phyloP scores from a whole-genome alignment of 2,888 invertebrate genomes.

The Polydrusus tereticollis region DNA sequence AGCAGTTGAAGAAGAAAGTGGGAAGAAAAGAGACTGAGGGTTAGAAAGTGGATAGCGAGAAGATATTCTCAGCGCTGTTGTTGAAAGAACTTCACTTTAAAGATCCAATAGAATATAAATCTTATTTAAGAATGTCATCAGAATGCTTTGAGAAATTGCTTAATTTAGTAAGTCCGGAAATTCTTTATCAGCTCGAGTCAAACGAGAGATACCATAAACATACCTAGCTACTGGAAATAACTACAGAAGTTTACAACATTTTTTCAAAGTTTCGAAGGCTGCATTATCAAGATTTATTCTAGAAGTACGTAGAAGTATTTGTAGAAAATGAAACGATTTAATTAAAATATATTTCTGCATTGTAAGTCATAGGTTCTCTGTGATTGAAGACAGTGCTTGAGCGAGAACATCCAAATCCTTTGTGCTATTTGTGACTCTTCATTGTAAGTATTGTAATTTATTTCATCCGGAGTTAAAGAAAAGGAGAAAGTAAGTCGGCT shows the following conservation, averaged over 20 bases:
- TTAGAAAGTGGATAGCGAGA: neutral
- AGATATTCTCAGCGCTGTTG: neutral
- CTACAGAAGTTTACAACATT: conserved; percentile 1
- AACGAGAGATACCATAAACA: neutral
- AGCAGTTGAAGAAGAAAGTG: no score
- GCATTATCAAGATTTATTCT: conserved; percentile 1
- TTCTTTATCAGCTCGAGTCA: neutral
- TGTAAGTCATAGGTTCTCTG: no score
- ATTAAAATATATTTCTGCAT: no score
- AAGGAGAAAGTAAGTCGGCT: no score
- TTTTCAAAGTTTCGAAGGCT: neutral
- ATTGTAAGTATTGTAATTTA: no score
- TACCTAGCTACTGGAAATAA: neutral
- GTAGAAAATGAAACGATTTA: conserved; percentile 5
- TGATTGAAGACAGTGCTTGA: no score
- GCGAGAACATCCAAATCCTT: no score
- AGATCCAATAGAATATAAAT: conserved; percentile 1
- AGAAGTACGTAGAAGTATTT: neutral
- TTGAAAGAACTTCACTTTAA: neutral
- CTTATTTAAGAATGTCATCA: neutral
- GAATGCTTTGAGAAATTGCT: neutral
- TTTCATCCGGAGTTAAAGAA: no score
- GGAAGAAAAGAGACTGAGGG: neutral
- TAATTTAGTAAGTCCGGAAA: neutral
- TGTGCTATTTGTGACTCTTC: no score